These are phyloP conservation scores for Synergus japonicus DNA, from an alignment of 2,888 invertebrate species.

Conservation along the genomic window DNA sequence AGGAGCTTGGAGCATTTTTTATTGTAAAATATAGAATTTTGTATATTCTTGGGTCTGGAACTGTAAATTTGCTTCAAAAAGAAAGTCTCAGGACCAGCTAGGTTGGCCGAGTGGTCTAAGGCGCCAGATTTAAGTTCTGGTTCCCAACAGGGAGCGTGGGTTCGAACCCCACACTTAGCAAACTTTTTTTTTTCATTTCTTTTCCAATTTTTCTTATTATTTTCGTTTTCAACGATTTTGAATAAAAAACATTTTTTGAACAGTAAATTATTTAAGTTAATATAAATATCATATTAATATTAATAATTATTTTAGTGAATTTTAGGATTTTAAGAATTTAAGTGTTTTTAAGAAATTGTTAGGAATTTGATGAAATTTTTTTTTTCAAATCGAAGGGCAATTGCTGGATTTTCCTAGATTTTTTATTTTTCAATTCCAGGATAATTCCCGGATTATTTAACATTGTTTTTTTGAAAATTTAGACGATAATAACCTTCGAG, in stretches of 20 bases:
- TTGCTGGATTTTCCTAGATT: too few species aligned
- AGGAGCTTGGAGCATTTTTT: too few species aligned
- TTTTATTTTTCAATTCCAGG: too few species aligned
- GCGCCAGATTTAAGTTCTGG: constrained; percentile 85
- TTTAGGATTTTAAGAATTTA: too few species aligned
- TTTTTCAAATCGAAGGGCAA: too few species aligned
- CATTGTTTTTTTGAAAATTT: constrained; percentile 53
- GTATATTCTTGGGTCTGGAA: background rate
- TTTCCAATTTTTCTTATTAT: constrained; percentile 16
- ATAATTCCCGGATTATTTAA: background rate
- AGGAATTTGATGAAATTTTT: too few species aligned
- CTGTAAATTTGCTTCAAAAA: background rate
- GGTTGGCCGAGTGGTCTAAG: constrained; percentile 86
- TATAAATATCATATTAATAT: too few species aligned
- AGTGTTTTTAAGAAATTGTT: too few species aligned
- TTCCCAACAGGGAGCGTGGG: constrained; percentile 84
- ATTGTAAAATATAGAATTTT: background rate
- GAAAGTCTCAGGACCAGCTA: constrained; percentile 73
- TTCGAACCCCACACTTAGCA: constrained; percentile 86
- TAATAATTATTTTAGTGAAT: too few species aligned
- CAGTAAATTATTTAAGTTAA: too few species aligned
- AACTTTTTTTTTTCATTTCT: constrained; percentile 53
- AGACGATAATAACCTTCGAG: constrained; percentile 86
- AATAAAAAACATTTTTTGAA: background rate
- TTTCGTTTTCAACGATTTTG: background rate